phyloP scores from a whole-genome alignment of 2,113 vertebrate species.

The Epinephelus lanceolatus region DNA sequence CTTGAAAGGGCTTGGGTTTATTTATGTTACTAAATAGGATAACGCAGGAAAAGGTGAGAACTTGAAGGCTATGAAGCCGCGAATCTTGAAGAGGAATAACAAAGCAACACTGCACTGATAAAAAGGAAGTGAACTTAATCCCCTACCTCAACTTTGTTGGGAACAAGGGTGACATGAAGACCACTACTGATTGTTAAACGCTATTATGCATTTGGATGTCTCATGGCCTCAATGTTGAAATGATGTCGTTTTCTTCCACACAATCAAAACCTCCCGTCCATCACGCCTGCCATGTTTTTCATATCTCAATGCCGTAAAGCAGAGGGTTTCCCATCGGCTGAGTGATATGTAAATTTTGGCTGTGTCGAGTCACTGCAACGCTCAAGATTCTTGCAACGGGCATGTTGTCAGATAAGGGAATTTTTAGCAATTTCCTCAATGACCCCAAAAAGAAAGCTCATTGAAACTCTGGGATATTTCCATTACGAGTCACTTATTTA shows the following conservation, averaged over 20 bases:
- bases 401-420: slow-evolving; percentile 11
- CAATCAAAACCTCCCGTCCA: slow-evolving; percentile 46
- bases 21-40: slow-evolving; percentile 50
- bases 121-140: slow-evolving; percentile 55
- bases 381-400: slow-evolving; percentile 12
- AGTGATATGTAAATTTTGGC: background rate
- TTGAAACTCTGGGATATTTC: slow-evolving; percentile 56
- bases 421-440: background rate
- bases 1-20: slow-evolving; percentile 61
- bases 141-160: slow-evolving; percentile 59
- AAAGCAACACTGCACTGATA: slow-evolving; percentile 68
- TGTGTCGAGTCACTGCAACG: slow-evolving; percentile 17
- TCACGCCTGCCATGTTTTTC: slow-evolving; percentile 23
- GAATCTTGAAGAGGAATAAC: slow-evolving; percentile 37
- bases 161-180: slow-evolving; percentile 51
- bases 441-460: slow-evolving; percentile 21
- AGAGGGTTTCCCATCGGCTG: background rate
- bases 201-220: slow-evolving; percentile 71
- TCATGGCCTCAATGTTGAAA: slow-evolving; percentile 51
- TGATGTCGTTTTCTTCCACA: slow-evolving; percentile 53
- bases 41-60: slow-evolving; percentile 42
- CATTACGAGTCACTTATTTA: slow-evolving; percentile 48
- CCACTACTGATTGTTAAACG: slow-evolving; percentile 68
- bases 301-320: slow-evolving; percentile 22
- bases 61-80: slow-evolving; percentile 43